Evolutionary conservation across 2,888 invertebrate species (phyloP), one percentile per base, ranked within the genome.

Genomic region (Drosophila differens): DNA sequence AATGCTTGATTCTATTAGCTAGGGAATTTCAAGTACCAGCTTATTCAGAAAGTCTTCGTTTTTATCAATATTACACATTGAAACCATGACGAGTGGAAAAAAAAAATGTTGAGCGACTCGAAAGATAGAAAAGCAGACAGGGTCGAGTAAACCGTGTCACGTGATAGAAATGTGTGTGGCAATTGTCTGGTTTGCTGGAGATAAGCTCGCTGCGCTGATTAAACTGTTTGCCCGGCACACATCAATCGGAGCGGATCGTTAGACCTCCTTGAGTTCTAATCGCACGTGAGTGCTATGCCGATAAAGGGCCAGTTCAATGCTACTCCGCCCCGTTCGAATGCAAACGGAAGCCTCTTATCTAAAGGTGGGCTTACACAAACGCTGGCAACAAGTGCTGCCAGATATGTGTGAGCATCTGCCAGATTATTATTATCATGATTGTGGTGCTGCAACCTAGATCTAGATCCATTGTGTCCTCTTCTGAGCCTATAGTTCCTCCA

Each of bases 221-320:
- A 86, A 79, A 88, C 80, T 83, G 76, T 76, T 73, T 82, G 76
- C 75, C 69, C 72, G 67, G 37, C 74, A 84, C 82, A 78, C 74
- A 81, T 19, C 55, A 63, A 74, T 61, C 67, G 76, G 70, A 67
- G 57, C 60, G 54, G 44, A 57, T 37, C 22, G 54, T 16, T 37
- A 39, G 19, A 39, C 57, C 30, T 32, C 37, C n/a, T 30, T 22
- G 39, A 39, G 41, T 25, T n/a, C 30, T 32, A 22, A 52, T n/a
- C 12, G 12, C 70, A 70, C 70, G 70, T 70, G 70, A 70, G 47
- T 60, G 58, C 10, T 51, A 22, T 28, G 14, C 14, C 64, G 57
- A 66, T 66, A 57, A 44, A 52, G 35, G 41, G 52, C 57, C 69
- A 41, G 35, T 67, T 66, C 67, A 69, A 52, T 69, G 68, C 57